Base-by-base conservation (phyloP, 2,888 invertebrate genomes). In the Neoscelio sp. region DNA sequence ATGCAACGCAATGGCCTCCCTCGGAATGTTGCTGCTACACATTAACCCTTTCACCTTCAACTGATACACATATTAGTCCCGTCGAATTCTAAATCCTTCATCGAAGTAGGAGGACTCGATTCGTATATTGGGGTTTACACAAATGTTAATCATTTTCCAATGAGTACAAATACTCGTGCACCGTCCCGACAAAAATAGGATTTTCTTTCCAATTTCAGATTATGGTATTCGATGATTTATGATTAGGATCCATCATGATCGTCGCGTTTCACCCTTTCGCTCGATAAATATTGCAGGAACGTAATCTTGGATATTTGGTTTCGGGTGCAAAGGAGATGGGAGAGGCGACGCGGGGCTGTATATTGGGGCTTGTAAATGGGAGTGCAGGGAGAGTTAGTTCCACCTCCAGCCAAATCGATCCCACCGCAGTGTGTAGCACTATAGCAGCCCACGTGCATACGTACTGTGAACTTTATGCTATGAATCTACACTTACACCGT, bases 391-490 rank as follows among this genome's bases (percentile, higher is more conserved):
- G 78, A 68, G 67, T 64, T 86, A 87, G 86, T 82, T 84, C 85
- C 83, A 87, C 87, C 88, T 86, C 86, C 84, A 81, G 82, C 83
- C 86, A 87, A 88, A 89, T 89, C 89, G 89, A 89, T 88, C 87
- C 86, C 83, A 87, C 87, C 87, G 87, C 87, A 87, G 86, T 87
- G 82, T 87, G 83, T 86, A 84, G 84, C 83, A 82, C 87, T 86
- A 85, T 86, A 87, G 83, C 83, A 82, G 78, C 73, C 83, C 87
- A 86, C 86, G 85, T 88, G 87, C 86, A 87, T 86, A 86, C 86
- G 82, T 85, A 86, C 82, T 80, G 78, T 85, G 80, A 71, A 82
- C 80, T 81, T 75, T 65, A 76, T 56, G 81, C 77, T 68, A 75
- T 73, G 75, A 44, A 54, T 71, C 80, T 54, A 62, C 73, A 71